Evolutionary conservation across 2,113 vertebrate genomes (phyloP), one percentile per base, ranked within the genome.

Genomic region (Columba livia): DNA sequence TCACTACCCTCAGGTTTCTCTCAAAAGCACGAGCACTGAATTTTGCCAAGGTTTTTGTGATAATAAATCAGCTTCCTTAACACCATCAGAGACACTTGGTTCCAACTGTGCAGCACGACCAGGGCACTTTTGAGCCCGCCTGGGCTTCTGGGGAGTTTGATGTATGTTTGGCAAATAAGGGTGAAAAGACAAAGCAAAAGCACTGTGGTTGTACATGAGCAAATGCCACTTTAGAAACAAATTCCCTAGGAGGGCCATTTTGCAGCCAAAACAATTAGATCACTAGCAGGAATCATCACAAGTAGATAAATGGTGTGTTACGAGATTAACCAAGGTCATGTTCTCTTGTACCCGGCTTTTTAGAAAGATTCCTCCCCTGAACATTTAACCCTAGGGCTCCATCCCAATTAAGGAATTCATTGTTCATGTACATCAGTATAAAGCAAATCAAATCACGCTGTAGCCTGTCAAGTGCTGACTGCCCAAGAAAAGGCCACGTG

Each of bases 241-340:
- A 64, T 60, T 95, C 67, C 51, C 34, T 66, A 77, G 61, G 67
- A 94, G 51, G 60, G 23, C 31, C 29, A 71, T 64, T 90, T 57
- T 23, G 10, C 82, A 88, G 90, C 42, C 90, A 80, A 88, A 94
- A 83, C 74, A 91, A 88, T 88, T 85, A 88, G 51, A 88, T 74
- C 79, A 26, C 64, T 38, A 88, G 67, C 38, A 95, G 92, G 86
- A 88, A 86, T 34, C 86, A 90, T 56, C 62, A 38, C 65, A 78
- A 88, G 61, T 2, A 83, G 72, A 77, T 66, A 88, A 80, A 78
- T 15, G 48, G 74, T 38, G 56, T 29, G 7, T 44, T 85, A 58
- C 0, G 0, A 85, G 79, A 80, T 40, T 36, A 94, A 87, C 19
- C 70, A 86, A 92, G 89, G 91, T 94, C 79, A 61, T 6, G 15